Base-by-base conservation (phyloP, 2,797 vertebrate species). In the Aeoliscus strigatus region DNA sequence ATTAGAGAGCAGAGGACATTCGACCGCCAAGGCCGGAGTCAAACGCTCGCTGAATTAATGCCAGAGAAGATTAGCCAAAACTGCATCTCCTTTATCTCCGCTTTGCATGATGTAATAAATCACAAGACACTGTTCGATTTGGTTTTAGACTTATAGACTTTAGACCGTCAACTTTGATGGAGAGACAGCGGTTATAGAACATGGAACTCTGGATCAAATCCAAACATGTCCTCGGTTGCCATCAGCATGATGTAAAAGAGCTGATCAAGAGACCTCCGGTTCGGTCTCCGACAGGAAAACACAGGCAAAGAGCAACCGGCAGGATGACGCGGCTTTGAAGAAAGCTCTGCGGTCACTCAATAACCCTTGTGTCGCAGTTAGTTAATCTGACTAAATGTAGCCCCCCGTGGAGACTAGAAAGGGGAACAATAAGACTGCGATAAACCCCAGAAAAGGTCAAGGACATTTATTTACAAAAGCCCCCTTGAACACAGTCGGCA, bases 301-400 rank as follows among this genome's bases (percentile, higher is more conserved):
- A 70, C 81, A 56, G 78, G 83, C 69, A 75, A 86, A 77, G 59
- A 36, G 75, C 75, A 84, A 85, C 70, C 83, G 76, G 74, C 77
- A 85, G 82, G 86, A 82, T 84, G 85, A 80, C 75, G 83, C 83
- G 84, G 81, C 88, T 90, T 89, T 85, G 84, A 81, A 87, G 85
- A 77, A 40, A 81, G 73, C 84, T 80, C 47, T 16, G 73, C 77
- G 77, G 82, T 60, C 62, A 39, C 52, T 73, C 66, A 77, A 74
- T 62, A 74, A 75, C 82, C 85, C 85, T 84, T 53, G 79, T 88
- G 89, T 91, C 90, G 79, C 88, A 91, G 94, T 97, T 93, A 94
- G 90, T 90, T 89, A 91, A 87, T 88, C 90, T 94, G 87, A 85
- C 88, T 85, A 90, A 87, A 78, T 71, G 81, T 84, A 79, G 77